Base-by-base conservation (phyloP, 2,888 invertebrate species). In the Stratiomys singularior region DNA sequence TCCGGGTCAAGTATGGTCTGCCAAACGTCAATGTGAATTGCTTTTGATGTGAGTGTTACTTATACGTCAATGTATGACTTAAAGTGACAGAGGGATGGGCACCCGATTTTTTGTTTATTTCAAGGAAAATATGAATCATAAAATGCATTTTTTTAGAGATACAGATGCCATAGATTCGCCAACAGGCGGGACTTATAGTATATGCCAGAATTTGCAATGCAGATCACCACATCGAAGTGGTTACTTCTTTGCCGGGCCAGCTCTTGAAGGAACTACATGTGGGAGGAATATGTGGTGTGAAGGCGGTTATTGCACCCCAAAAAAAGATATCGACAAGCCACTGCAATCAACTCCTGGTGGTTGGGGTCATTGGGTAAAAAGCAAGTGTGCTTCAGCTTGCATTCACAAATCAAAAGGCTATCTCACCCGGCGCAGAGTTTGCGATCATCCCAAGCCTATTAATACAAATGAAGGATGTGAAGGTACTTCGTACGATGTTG, bases 211-310 rank as follows among this genome's bases (percentile, higher is more conserved):
- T 85, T 87, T 94, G 69, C 90, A 91, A 81, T 94, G 94, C 83
- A 90, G 91, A 83, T 91, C 92, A 21, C 93, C 94, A 44, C 91
- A 92, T 83, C 89, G 92, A 71, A 90, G 91, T 78, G 94, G 93
- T 13, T 93, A 90, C 86, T 94, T 93, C 85, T 91, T 91, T 84
- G 92, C 94, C 0, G 94, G 94, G 0, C 95, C 95, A 0, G 95
- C 95, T n/a, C 86, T 95, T 37, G 94, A 94, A 79, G 95, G 95
- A 63, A 95, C 94, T 0, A 86, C 89, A 23, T 95, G 95, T 84
- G 93, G 92, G 11, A 84, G 85, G 0, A 88, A 88, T 78, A 91
- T 89, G 91, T 91, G 92, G 89, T 93, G 93, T 84, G 90, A 90
- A 85, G 91, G 91, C 18, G 93, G 93, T 1, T 88, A 89, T 76